phyloP scores from a whole-genome alignment of 2,888 invertebrate genomes.

The Tetanocera ferruginea region DNA sequence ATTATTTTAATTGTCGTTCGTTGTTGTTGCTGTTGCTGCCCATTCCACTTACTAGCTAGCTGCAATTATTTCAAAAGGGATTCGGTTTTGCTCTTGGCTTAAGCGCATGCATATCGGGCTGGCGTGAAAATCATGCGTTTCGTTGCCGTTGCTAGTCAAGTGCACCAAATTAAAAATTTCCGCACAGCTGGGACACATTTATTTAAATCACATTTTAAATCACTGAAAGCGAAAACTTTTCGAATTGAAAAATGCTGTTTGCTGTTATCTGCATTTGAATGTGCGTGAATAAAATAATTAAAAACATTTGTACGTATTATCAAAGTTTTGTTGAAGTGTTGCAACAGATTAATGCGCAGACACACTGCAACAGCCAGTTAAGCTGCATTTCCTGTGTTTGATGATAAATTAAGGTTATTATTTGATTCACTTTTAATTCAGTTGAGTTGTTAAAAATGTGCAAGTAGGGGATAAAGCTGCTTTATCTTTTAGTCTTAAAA shows the following conservation, averaged over 20 bases:
- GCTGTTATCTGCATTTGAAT: not conserved
- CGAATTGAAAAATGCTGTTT: not conserved
- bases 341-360: not conserved
- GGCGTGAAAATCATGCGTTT: conserved; percentile 25
- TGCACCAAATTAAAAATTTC: conserved; percentile 16
- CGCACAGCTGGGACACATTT: conserved; percentile 1
- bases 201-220: not conserved
- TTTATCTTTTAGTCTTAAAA: too few species aligned
- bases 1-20: too few species aligned
- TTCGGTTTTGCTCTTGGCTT: too few species aligned
- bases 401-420: not conserved
- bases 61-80: too few species aligned
- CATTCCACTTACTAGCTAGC: too few species aligned
- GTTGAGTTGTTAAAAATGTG: too few species aligned
- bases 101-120: too few species aligned
- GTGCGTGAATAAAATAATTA: not conserved
- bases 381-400: not conserved
- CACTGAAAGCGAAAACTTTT: not conserved
- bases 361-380: not conserved
- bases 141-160: conserved; percentile 24
- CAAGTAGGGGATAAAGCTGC: too few species aligned
- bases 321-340: not conserved
- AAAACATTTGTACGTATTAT: conserved; percentile 4
- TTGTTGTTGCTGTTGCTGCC: too few species aligned
- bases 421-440: too few species aligned